These are phyloP conservation scores for Meriones psammophilus DNA, from an alignment of 2,797 vertebrate genomes.

Conservation along the genomic window DNA sequence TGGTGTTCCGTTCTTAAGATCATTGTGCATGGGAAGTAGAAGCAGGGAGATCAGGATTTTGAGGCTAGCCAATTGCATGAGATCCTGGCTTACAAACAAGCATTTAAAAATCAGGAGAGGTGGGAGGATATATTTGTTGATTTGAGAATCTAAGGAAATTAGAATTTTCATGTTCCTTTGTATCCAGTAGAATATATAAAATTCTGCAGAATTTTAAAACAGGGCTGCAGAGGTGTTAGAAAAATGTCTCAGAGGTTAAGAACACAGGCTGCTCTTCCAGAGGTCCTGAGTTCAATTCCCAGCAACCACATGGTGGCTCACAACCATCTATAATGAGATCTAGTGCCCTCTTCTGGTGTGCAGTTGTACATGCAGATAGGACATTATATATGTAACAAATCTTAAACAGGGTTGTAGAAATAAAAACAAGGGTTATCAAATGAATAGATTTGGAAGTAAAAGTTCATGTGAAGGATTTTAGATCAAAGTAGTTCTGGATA, in stretches of 20 bases:
- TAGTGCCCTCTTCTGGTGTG: no score
- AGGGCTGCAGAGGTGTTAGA: not conserved
- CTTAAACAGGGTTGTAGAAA: not conserved
- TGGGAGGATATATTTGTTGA: not conserved
- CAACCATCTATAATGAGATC: no score
- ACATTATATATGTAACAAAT: no score
- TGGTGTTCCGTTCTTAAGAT: not conserved
- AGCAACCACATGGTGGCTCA: no score
- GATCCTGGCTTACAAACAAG: not conserved
- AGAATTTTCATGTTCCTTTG: slow-evolving; percentile 21
- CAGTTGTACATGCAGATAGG: no score
- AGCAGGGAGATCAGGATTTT: not conserved
- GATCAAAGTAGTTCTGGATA: slow-evolving; percentile 49
- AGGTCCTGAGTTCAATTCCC: no score
- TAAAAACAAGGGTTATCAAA: slow-evolving; percentile 38
- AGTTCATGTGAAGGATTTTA: not conserved
- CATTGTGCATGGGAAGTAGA: not conserved
- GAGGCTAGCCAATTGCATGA: not conserved
- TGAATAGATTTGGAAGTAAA: not conserved
- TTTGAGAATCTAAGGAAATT: slow-evolving; percentile 17
- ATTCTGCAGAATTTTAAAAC: no score
- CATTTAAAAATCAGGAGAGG: slow-evolving; percentile 38
- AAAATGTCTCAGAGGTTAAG: no score
- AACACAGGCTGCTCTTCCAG: no score
- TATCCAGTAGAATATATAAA: not conserved